Evolutionary conservation across 1,140 invertebrate species (phyloP).

Genomic region (Drosophila funebris): DNA sequence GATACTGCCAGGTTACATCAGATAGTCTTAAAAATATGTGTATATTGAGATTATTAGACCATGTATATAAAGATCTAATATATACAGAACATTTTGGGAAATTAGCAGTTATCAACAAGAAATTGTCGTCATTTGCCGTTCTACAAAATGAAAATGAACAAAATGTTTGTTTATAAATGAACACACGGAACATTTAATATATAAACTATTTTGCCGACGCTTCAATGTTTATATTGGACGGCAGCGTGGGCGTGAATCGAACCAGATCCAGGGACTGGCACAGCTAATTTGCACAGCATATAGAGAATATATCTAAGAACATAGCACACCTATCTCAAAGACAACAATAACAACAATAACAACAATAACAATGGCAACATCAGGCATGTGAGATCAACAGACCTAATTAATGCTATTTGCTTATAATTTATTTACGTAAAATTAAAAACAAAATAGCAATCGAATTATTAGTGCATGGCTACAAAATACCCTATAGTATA

Average conservation of each 20-base stretch:
- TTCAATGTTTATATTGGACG: constrained; percentile 29
- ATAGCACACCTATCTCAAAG: constrained; percentile 54
- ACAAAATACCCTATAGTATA: not conserved
- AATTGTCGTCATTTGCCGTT: constrained; percentile 67
- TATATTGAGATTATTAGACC: not conserved
- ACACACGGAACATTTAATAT: constrained; percentile 24
- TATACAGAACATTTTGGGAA: constrained; percentile 1
- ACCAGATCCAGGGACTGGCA: constrained; percentile 51
- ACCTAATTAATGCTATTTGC: constrained; percentile 63
- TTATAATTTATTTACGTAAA: constrained; percentile 20
- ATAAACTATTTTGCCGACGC: constrained; percentile 42
- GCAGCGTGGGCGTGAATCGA: constrained; percentile 47
- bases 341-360: constrained; percentile 35
- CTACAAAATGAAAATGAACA: constrained; percentile 15
- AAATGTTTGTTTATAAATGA: constrained; percentile 70
- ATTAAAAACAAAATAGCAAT: constrained; percentile 35
- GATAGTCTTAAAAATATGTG: too few species aligned
- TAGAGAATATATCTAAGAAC: not conserved
- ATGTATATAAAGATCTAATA: not conserved
- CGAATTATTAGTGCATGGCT: not conserved
- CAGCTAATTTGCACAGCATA: constrained; percentile 39
- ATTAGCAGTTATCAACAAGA: constrained; percentile 24
- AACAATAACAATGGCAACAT: constrained; percentile 28
- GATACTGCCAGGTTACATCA: too few species aligned
- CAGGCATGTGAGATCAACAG: constrained; percentile 33